Evolutionary conservation across 2,888 invertebrate species (phyloP), one percentile per base, ranked within the genome.

Genomic region (Xylophagus ater): DNA sequence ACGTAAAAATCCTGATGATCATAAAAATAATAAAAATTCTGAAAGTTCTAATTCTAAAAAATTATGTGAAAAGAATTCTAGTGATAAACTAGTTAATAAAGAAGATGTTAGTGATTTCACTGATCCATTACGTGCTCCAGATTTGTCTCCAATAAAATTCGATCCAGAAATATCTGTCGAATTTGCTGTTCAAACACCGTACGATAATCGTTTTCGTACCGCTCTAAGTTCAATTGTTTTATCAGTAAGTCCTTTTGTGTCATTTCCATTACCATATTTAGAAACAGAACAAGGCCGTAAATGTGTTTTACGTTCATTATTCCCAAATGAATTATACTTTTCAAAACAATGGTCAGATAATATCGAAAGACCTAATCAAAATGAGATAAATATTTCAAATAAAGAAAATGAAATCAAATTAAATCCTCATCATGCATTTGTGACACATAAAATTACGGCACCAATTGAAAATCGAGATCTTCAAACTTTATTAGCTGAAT

Each of bases 221-320:
- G 80, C 78, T 1, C 62, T 87, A 7, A 78, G 78, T 47, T 81
- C 80, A 38, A 75, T 78, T 0, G 69, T 81, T 33, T 61, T 90
- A 3, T 87, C 88, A 1, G 76, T 86, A 45, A 94, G 94, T 0
- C 94, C 96, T 0, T 86, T 81, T 58, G 69, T 93, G 9, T 76
- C 78, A 41, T 84, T 86, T 53, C 76, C 83, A 0, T 71, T 89
- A 39, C 96, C 97, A 0, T 90, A 81, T 65, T 63, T 93, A 46
- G 90, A 90, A 65, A 85, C 89, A 0, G 87, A 88, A 56, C 69
- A 69, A 9, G 92, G 90, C 0, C 72, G 79, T 29, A 77, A 77
- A 49, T 89, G 88, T 53, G 67, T 71, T 21, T 63, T 88, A 34
- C 71, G 87, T 13, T 67, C 66, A 34, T 84, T 76, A 56, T 86